phyloP scores from a whole-genome alignment of 2,113 vertebrate species.

The Sarotherodon lohbergeri region DNA sequence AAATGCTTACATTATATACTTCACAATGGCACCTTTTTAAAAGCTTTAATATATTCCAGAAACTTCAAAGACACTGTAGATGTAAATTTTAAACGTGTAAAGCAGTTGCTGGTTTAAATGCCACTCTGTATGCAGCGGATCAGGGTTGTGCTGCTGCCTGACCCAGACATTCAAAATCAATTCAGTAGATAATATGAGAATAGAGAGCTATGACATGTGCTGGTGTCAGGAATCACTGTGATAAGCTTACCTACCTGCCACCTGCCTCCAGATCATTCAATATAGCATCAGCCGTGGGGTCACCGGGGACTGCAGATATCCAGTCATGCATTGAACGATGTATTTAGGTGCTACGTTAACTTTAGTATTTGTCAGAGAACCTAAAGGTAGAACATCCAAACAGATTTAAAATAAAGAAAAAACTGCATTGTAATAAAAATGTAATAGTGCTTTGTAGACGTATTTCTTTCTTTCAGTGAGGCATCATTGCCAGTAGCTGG shows the following conservation, averaged over 20 bases:
- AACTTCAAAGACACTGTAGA: neutral
- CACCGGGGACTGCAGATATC: accelerated
- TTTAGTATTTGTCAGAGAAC: neutral
- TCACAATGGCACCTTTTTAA: neutral
- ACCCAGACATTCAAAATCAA: neutral
- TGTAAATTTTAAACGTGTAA: neutral
- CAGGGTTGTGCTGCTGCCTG: neutral
- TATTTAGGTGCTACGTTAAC: neutral
- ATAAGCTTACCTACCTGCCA: neutral
- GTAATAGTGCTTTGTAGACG: neutral
- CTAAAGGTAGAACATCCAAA: neutral
- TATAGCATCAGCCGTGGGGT: neutral
- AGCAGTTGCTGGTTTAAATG: neutral
- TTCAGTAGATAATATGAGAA: neutral
- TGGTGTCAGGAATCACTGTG: neutral
- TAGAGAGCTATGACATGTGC: neutral
- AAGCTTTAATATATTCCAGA: neutral
- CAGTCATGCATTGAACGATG: neutral
- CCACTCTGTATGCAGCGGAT: neutral
- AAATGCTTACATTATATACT: neutral
- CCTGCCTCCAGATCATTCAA: neutral
- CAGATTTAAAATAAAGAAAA: neutral
- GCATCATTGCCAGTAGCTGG: neutral
- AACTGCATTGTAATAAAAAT: neutral
- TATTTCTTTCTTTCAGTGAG: neutral